Conservation (phyloP, 2,113 vertebrate species). For the Hipposideros armiger region DNA sequence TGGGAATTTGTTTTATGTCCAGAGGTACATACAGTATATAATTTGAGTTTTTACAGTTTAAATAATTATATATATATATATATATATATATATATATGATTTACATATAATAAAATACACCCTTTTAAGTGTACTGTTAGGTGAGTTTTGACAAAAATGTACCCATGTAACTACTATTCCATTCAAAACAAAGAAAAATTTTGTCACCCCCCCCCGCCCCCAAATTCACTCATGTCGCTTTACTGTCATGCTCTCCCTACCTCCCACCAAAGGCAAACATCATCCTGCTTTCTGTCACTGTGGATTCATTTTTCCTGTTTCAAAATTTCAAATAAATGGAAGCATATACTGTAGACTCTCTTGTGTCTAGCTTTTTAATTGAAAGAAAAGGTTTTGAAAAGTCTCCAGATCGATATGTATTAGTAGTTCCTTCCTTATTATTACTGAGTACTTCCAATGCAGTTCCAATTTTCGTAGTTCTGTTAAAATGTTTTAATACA, state of each 20-base stretch:
- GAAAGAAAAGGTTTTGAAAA: neutral
- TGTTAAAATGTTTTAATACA: neutral
- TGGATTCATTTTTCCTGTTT: neutral
- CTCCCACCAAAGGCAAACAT: neutral
- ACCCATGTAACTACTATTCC: no score
- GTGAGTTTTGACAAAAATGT: constrained; percentile 8
- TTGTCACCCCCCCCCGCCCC: no score
- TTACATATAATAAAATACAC: neutral
- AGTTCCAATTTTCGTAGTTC: neutral
- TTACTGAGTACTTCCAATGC: neutral
- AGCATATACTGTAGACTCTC: neutral
- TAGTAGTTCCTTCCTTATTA: neutral
- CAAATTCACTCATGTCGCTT: neutral
- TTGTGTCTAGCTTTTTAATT: neutral
- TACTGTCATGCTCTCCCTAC: neutral
- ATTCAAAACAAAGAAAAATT: no score
- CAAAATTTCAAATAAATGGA: neutral
- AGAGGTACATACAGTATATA: neutral
- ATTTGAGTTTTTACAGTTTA: constrained; percentile 28
- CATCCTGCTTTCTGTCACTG: neutral
- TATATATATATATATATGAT: neutral
- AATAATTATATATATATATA: neutral
- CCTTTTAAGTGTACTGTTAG: neutral
- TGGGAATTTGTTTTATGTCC: neutral
- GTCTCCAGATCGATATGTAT: neutral